These are phyloP conservation scores for Puffinus mauretanicus DNA, from an alignment of 2,113 vertebrate genomes.

Conservation along the genomic window DNA sequence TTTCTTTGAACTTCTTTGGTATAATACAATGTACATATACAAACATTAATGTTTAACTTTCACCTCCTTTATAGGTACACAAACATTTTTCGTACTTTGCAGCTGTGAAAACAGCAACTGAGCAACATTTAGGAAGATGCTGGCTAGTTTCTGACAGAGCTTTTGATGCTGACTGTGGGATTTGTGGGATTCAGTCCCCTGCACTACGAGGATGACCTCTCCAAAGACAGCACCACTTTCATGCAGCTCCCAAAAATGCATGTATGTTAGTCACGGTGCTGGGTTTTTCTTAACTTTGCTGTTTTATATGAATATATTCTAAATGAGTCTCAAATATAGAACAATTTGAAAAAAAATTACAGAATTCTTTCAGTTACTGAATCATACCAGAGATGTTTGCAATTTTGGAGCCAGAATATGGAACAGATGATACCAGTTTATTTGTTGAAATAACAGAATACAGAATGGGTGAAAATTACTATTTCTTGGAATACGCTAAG, in stretches of 20 bases:
- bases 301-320: background rate
- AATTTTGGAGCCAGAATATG: background rate
- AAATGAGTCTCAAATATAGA: background rate
- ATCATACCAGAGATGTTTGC: background rate
- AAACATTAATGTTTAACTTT: background rate
- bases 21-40: background rate
- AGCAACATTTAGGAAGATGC: background rate
- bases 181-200: background rate
- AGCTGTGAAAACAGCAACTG: background rate
- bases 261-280: background rate
- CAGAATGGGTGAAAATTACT: background rate
- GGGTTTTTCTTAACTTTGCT: background rate
- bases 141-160: background rate
- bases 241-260: background rate
- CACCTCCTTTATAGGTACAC: background rate
- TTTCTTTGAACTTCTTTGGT: background rate
- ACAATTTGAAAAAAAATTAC: background rate
- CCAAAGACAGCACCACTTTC: background rate
- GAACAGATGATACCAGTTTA: background rate
- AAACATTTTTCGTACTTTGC: background rate
- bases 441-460: background rate
- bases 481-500: background rate
- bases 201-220: background rate
- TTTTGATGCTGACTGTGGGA: background rate
- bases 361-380: background rate